These are phyloP conservation scores for Argyrosomus regius DNA, from an alignment of 2,797 vertebrate species.

Conservation along the genomic window DNA sequence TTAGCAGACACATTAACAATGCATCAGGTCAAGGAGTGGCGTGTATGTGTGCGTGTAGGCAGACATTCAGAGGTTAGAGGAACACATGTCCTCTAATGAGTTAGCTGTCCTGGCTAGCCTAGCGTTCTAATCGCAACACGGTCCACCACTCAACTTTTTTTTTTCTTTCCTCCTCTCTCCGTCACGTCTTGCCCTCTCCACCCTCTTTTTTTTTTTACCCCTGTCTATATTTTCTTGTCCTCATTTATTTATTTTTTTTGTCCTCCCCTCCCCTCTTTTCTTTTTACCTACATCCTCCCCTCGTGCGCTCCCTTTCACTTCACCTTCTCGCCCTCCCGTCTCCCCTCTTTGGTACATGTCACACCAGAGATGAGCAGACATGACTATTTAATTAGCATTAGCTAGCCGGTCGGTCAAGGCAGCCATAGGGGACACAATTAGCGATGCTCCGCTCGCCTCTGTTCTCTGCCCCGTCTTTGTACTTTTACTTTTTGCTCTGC, in stretches of 20 bases:
- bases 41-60: conserved; percentile 5
- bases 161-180: neutral
- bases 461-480: conserved; percentile 19
- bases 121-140: conserved; percentile 80
- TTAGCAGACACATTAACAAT: conserved; percentile 80
- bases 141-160: conserved; percentile 74
- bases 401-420: conserved; percentile 46
- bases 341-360: conserved; percentile 46
- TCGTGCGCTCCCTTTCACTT: neutral
- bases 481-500: conserved; percentile 1
- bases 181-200: conserved; percentile 11
- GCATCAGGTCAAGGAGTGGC: conserved; percentile 60
- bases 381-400: conserved; percentile 78
- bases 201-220: conserved; percentile 23
- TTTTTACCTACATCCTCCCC: neutral
- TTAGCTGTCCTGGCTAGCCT: conserved; percentile 76
- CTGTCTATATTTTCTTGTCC: conserved; percentile 8
- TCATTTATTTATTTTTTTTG: neutral
- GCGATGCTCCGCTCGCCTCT: conserved; percentile 30
- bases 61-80: conserved; percentile 60
- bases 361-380: conserved; percentile 59
- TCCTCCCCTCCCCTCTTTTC: neutral
- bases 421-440: conserved; percentile 59
- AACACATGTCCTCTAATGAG: conserved; percentile 83
- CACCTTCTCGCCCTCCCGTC: conserved; percentile 28